Base-by-base conservation (phyloP, 2,113 vertebrate genomes). In the Dasyprocta punctata region DNA sequence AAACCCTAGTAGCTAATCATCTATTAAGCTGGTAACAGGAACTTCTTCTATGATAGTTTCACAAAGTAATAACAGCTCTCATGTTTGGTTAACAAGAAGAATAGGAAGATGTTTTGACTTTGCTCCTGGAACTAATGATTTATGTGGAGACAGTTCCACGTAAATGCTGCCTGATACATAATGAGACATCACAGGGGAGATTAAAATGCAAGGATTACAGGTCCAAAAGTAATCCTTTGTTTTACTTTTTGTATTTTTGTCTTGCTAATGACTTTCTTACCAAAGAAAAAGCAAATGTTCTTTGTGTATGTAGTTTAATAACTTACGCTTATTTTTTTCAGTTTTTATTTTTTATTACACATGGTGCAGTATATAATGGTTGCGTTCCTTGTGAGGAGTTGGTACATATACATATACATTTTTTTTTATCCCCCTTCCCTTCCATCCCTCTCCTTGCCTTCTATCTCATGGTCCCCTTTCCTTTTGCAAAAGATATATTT, bases 71-170 rank as follows among this genome's bases (percentile, higher is more conserved):
- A 44, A 38, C 54, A 84, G 38, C 44, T 38, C 65, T 73, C 3
- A 11, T 44, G 61, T 95, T 80, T 92, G 92, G 52, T 54, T 58
- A 67, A 63, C 41, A 56, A 58, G 28, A 47, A 65, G 77, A 78
- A 56, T 16, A 73, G 58, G 65, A 88, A 88, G 75, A 28, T 86
- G 71, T 60, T 85, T 87, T 82, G 93, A 77, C 77, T 95, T 83
- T 75, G 28, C 84, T 92, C 52, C 22, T 58, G 61, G 61, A 91
- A 36, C 73, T 56, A 58, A n/a, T 89, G 75, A 24, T 41, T 75
- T 67, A 71, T 12, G 11, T 63, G 63, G 69, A 71, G 33, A 67
- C 1, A 84, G 73, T 67, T 44, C 61, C 24, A 49, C 24, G 49
- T 60, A 84, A 93, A 80, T 69, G 75, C 69, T 41, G 1, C 65